Percentiles rank a stretch among this genome's conserved stretches.
These are phyloP conservation scores for Lithophane semibrunnea DNA, from an alignment of 2,888 invertebrate species.

Conservation along the genomic window DNA sequence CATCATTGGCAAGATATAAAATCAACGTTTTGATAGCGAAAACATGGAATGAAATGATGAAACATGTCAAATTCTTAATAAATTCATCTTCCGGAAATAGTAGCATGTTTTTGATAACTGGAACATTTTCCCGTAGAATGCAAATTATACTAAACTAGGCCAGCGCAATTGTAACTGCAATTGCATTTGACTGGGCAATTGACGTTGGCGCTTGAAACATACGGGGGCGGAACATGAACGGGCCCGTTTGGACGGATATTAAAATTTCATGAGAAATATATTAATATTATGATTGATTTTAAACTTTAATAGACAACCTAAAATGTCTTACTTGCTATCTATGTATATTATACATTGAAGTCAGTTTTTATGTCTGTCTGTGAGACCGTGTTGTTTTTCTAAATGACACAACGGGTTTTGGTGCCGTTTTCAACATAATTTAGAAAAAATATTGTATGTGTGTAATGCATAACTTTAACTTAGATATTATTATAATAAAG, in stretches of 20 bases:
- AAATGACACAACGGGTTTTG: too few relatives aligned
- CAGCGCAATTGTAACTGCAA: slow-evolving; percentile 71
- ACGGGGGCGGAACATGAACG: slow-evolving; percentile 39
- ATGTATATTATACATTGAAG: too few relatives aligned
- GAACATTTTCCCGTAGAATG: slow-evolving; percentile 49
- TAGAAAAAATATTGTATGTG: too few relatives aligned
- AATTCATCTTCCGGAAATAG: slow-evolving; percentile 8
- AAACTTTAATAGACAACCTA: not conserved
- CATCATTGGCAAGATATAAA: not conserved
- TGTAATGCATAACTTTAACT: too few relatives aligned
- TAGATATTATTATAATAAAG: too few relatives aligned
- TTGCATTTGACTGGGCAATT: slow-evolving; percentile 68
- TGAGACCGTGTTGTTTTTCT: too few relatives aligned
- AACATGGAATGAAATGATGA: not conserved
- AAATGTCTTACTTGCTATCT: slow-evolving; percentile 8
- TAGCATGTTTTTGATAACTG: slow-evolving; percentile 27
- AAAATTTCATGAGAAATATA: slow-evolving; percentile 9
- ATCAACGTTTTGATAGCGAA: not conserved
- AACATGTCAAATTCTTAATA: not conserved
- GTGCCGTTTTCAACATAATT: too few relatives aligned
- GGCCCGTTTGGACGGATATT: not conserved
- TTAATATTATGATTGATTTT: slow-evolving; percentile 5
- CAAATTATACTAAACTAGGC: slow-evolving; percentile 66
- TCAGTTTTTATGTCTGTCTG: too few relatives aligned
- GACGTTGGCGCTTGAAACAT: slow-evolving; percentile 61